Percentiles rank a stretch among this genome's conserved stretches.
Conservation (phyloP, 2,888 invertebrate genomes). For the Himalopsyche japonica region DNA sequence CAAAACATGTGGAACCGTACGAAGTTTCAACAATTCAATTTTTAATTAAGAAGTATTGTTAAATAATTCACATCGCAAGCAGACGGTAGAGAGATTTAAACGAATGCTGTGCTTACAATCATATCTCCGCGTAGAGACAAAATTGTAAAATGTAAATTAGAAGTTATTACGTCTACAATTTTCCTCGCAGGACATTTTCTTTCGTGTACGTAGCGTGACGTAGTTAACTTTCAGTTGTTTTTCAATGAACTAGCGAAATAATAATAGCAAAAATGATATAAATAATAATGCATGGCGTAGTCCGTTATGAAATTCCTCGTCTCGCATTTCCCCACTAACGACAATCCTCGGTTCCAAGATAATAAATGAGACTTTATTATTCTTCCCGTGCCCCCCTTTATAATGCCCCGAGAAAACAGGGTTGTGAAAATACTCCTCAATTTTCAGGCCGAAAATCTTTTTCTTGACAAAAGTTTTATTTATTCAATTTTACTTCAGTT, state of each 20-base stretch:
- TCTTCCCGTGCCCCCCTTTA: slow-evolving; percentile 10
- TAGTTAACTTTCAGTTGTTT: neutral
- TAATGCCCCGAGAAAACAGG: neutral
- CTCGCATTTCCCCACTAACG: slow-evolving; percentile 35
- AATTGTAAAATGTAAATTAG: neutral
- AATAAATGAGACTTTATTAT: slow-evolving; percentile 40
- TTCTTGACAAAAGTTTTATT: too few species aligned
- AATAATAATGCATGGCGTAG: neutral
- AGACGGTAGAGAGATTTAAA: too few species aligned
- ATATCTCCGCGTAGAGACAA: too few species aligned
- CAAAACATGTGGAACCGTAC: too few species aligned
- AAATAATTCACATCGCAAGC: too few species aligned
- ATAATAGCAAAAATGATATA: neutral
- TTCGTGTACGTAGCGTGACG: neutral
- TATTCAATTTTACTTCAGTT: too few species aligned
- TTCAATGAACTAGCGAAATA: neutral
- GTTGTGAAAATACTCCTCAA: neutral
- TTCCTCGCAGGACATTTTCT: neutral
- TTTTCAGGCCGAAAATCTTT: too few species aligned
- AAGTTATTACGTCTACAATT: neutral
- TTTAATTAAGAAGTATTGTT: too few species aligned
- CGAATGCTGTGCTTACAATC: too few species aligned
- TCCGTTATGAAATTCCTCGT: slow-evolving; percentile 33
- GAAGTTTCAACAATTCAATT: too few species aligned
- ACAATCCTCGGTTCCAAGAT: slow-evolving; percentile 30